Evolutionary conservation across 2,113 vertebrate species (phyloP), one percentile per base, ranked within the genome.

Genomic region (Hyperopisus bebe): DNA sequence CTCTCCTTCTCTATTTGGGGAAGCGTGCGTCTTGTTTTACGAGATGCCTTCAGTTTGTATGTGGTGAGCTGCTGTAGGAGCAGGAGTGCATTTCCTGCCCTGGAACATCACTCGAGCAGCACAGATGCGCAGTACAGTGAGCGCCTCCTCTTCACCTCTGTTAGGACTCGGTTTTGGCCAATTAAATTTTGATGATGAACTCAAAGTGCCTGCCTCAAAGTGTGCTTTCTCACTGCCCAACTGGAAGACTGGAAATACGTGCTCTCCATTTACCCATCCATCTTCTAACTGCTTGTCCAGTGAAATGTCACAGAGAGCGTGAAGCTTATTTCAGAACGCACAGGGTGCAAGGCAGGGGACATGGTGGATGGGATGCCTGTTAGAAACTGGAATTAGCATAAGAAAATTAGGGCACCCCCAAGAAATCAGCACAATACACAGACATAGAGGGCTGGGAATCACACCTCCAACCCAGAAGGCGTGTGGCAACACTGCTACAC

Each of bases 1-100:
- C 21, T 84, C 87, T 86, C 86, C 86, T 66, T 47, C 5, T 88
- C 70, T 88, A 31, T 53, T 88, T 51, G 42, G 87, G 48, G 90
- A 82, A 27, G 27, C 44, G 46, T 77, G 7, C 27, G 9, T 85
- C 15, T 90, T 10, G 66, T n/a, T 27, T 31, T 35, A 35, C 66
- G n/a, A 77, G 17, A 24, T 11, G 58, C 39, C 87, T 66, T 46
- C 53, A 46, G 31, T 24, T 17, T 10, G 35, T 19, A 46, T 50
- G 39, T 50, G 85, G 48, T 39, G 17, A 46, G 35, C 87, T 88
- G 39, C 39, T 21, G 17, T 9, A n/a, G 55, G 31, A 58, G 27
- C 50, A 9, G 31, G 11, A 24, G 31, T 44, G 19, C 27, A 17
- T 39, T 13, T 88, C 9, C 55, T 62, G 48, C 53, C 17, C 19